phyloP scores from a whole-genome alignment of 1,140 invertebrate genomes.

The Spodoptera frugiperda region DNA sequence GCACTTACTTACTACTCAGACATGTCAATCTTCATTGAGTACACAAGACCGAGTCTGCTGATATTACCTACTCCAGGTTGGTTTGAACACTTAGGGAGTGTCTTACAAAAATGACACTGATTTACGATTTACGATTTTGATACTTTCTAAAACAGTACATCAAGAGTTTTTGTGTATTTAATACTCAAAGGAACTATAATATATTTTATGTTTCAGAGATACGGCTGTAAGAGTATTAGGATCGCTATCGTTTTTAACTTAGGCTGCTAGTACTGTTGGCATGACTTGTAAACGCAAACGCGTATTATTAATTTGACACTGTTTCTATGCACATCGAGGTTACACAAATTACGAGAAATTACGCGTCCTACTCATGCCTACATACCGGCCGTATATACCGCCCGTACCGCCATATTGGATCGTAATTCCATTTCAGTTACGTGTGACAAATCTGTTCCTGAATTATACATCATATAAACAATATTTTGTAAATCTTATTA shows the following conservation, averaged over 20 bases:
- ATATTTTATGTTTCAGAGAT: too few relatives aligned
- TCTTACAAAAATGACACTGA: neutral
- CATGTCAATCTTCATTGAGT: constrained; percentile 33
- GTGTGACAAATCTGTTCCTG: too few relatives aligned
- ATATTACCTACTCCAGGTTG: constrained; percentile 1
- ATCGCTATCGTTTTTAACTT: constrained; percentile 47
- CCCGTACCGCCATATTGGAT: too few relatives aligned
- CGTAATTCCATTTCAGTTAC: too few relatives aligned
- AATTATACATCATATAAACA: too few relatives aligned
- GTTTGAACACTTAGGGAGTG: neutral
- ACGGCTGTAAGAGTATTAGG: neutral
- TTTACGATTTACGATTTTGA: neutral
- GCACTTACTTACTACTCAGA: constrained; percentile 42
- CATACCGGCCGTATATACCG: constrained; percentile 15
- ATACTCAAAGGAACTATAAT: too few relatives aligned
- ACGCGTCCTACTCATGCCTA: constrained; percentile 18
- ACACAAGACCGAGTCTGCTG: constrained; percentile 7
- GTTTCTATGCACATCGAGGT: constrained; percentile 51
- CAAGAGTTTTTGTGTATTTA: too few relatives aligned
- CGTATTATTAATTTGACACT: constrained; percentile 61
- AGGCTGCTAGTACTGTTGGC: constrained; percentile 32
- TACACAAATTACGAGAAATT: constrained; percentile 51
- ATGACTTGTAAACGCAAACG: constrained; percentile 50
- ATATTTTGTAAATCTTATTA: too few relatives aligned
- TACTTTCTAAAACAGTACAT: neutral